Percentiles rank a stretch among this genome's conserved stretches.
Evolutionary conservation across 2,113 vertebrate species (phyloP).

Genomic region (Felis chaus): DNA sequence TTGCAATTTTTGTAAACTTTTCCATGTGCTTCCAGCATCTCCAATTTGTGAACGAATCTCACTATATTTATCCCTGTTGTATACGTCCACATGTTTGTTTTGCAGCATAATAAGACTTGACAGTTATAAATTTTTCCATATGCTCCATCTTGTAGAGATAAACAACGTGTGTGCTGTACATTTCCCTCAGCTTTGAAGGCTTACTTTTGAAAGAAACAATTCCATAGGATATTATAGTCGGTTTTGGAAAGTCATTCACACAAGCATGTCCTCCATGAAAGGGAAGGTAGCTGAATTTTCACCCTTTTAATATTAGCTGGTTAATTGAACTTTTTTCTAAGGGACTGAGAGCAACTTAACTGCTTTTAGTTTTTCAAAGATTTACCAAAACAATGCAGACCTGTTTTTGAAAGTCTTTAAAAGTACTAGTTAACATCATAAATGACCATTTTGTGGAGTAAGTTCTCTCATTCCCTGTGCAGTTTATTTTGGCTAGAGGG

Average conservation of each 20-base stretch:
- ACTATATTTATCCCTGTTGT: constrained; percentile 45
- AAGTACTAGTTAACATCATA: constrained; percentile 38
- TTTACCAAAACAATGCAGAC: constrained; percentile 42
- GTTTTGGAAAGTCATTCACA: constrained; percentile 57
- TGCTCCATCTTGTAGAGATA: constrained; percentile 63
- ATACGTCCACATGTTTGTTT: constrained; percentile 58
- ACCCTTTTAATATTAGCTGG: constrained; percentile 13
- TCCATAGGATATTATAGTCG: constrained; percentile 44
- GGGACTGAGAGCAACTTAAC: background rate
- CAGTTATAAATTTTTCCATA: constrained; percentile 65
- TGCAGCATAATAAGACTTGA: constrained; percentile 53
- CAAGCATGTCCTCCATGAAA: constrained; percentile 20
- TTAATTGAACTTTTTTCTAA: constrained; percentile 58
- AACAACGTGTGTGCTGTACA: constrained; percentile 57
- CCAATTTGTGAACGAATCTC: constrained; percentile 17
- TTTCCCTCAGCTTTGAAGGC: constrained; percentile 69
- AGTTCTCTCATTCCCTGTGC: constrained; percentile 44
- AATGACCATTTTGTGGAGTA: constrained; percentile 49
- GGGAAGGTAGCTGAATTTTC: constrained; percentile 35
- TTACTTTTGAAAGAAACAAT: constrained; percentile 68
- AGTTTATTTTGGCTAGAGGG: constrained; percentile 54
- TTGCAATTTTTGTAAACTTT: constrained; percentile 59
- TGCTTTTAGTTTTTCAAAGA: constrained; percentile 46
- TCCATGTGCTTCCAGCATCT: constrained; percentile 48
- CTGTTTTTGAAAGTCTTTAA: constrained; percentile 54